Conservation (phyloP, 2,888 invertebrate species). For the Drosophila helvetica region DNA sequence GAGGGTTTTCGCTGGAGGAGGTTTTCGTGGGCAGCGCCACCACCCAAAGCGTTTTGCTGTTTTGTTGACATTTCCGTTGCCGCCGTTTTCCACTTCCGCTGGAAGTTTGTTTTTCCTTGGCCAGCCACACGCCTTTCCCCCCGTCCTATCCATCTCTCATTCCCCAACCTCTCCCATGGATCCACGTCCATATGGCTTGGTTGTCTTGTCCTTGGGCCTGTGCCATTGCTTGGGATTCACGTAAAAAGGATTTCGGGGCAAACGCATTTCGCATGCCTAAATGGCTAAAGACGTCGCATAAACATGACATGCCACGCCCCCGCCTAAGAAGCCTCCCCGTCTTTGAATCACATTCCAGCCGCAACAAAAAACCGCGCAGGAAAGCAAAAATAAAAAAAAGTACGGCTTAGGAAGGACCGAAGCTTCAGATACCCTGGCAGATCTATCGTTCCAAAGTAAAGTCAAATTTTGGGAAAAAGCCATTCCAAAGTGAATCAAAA, state of each 20-base stretch:
- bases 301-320: conserved; percentile 68
- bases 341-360: conserved; percentile 66
- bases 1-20: conserved; percentile 1
- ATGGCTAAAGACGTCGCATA: conserved; percentile 78
- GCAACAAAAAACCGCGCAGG: conserved; percentile 62
- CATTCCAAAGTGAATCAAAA: background rate
- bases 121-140: conserved; percentile 23
- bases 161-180: conserved; percentile 26
- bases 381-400: conserved; percentile 53
- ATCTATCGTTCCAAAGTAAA: background rate
- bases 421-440: background rate
- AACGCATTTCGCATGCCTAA: conserved; percentile 78
- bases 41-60: conserved; percentile 47
- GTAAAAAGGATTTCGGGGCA: conserved; percentile 75
- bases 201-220: conserved; percentile 62
- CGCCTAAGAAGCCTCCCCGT: conserved; percentile 36
- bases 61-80: conserved; percentile 76
- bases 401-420: background rate
- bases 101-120: conserved; percentile 62
- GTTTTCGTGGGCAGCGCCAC: conserved; percentile 4
- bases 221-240: conserved; percentile 38
- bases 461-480: background rate
- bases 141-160: background rate
- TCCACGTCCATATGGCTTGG: conserved; percentile 51
- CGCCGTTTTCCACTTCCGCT: conserved; percentile 58